Evolutionary conservation across 1,140 invertebrate genomes (phyloP).

Genomic region (Acromyrmex charruanus): DNA sequence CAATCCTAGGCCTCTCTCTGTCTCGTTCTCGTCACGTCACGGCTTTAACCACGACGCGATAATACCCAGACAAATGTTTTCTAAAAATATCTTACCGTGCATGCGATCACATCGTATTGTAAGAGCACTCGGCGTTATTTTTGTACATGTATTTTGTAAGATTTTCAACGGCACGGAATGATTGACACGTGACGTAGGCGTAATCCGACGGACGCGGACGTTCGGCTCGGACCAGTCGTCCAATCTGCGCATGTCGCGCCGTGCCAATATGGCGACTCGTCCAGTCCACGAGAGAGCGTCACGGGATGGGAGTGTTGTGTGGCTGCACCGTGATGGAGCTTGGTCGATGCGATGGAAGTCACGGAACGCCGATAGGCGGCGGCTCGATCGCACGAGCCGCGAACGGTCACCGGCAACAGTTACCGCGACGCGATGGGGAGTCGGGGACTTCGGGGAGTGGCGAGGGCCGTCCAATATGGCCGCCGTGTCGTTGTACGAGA

Average conservation of each 20-base stretch:
- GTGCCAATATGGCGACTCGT: conserved; percentile 71
- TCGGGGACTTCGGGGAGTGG: conserved; percentile 68
- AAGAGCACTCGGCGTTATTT: conserved; percentile 13
- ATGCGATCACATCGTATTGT: background rate
- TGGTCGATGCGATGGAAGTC: conserved; percentile 69
- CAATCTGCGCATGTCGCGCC: conserved; percentile 65
- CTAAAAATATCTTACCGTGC: background rate
- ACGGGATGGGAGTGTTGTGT: conserved; percentile 50
- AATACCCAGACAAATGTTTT: background rate
- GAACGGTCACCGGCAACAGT: conserved; percentile 35
- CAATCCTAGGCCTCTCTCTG: background rate
- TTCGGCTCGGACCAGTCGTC: conserved; percentile 40
- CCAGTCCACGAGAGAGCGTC: conserved; percentile 28
- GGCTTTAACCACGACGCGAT: background rate
- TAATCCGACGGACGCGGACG: conserved; percentile 41
- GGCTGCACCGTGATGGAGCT: conserved; percentile 55
- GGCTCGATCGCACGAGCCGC: conserved; percentile 62
- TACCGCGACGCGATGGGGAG: conserved; percentile 47
- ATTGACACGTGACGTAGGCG: conserved; percentile 65
- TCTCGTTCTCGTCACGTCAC: background rate
- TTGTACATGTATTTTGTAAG: background rate
- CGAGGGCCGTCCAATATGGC: conserved; percentile 78
- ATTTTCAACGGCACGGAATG: background rate
- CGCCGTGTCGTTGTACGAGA: conserved; percentile 74
- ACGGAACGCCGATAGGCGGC: conserved; percentile 72